Percentiles rank a stretch among this genome's conserved stretches.
These are phyloP conservation scores for Malacoraja senta DNA, from an alignment of 2,797 vertebrate species.

Conservation along the genomic window DNA sequence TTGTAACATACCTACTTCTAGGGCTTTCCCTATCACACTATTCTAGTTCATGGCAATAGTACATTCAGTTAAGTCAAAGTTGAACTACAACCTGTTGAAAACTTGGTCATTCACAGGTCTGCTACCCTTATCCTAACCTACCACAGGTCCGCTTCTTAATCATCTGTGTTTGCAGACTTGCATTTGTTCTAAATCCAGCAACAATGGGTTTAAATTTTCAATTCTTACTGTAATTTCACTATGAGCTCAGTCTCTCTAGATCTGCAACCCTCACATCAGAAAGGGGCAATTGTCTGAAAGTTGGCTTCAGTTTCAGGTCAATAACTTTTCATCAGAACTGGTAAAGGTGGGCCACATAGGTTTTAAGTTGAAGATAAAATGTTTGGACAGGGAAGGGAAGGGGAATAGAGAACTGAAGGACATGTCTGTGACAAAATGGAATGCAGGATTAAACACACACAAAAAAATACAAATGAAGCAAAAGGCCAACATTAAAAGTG, in stretches of 20 bases:
- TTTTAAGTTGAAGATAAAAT: too few relatives aligned
- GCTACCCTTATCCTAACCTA: not conserved
- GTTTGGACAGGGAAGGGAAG: too few relatives aligned
- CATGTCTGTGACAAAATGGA: too few relatives aligned
- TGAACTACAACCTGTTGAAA: not conserved
- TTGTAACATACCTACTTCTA: too few relatives aligned
- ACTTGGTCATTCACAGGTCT: not conserved
- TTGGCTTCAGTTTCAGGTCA: too few relatives aligned
- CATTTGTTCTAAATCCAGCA: not conserved
- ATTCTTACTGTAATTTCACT: not conserved
- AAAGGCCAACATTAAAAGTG: too few relatives aligned
- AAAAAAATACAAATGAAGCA: too few relatives aligned
- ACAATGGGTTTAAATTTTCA: not conserved
- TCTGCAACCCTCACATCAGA: not conserved
- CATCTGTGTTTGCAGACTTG: not conserved
- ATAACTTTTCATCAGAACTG: too few relatives aligned
- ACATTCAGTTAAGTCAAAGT: not conserved
- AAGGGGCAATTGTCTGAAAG: too few relatives aligned
- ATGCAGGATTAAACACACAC: too few relatives aligned
- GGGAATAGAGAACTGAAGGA: too few relatives aligned
- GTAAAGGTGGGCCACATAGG: too few relatives aligned
- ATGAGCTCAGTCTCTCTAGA: not conserved
- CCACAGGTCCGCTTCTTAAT: not conserved
- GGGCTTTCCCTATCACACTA: not conserved
- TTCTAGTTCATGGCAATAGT: not conserved